These are phyloP conservation scores for Podarcis cretensis DNA, from an alignment of 2,113 vertebrate genomes.

Conservation along the genomic window DNA sequence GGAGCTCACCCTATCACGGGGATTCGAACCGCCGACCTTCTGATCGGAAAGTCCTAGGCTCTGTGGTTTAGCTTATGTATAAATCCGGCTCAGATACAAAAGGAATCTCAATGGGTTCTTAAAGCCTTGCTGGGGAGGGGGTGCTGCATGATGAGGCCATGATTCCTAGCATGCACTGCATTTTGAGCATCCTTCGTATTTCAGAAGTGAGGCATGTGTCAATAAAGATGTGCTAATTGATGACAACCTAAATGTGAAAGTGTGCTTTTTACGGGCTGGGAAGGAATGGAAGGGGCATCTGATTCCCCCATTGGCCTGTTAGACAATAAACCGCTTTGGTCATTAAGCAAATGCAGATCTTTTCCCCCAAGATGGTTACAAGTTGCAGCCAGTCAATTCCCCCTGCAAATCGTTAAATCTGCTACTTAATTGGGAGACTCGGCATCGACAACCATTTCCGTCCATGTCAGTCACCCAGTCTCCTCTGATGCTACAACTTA, in stretches of 20 bases:
- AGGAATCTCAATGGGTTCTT: too few species aligned
- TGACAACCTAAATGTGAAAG: not conserved
- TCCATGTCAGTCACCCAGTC: too few species aligned
- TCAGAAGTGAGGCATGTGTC: not conserved
- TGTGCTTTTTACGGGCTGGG: not conserved
- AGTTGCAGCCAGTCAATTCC: not conserved
- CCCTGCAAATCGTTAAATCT: not conserved
- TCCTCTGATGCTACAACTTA: too few species aligned
- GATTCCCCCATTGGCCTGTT: not conserved
- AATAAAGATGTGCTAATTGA: conserved; percentile 3
- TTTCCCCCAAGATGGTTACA: not conserved
- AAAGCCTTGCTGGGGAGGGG: not conserved
- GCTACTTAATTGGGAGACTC: not conserved
- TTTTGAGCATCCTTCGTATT: not conserved
- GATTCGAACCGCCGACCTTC: too few species aligned
- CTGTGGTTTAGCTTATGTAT: too few species aligned
- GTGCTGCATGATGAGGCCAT: not conserved
- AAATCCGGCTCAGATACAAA: too few species aligned
- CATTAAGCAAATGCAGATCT: not conserved
- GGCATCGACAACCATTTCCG: too few species aligned
- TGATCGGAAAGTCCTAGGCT: too few species aligned
- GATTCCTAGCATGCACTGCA: not conserved
- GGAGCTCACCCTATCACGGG: too few species aligned
- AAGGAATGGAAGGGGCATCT: not conserved
- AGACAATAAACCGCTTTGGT: not conserved